Percentiles rank a stretch among this genome's conserved stretches.
Conservation (phyloP, 1,140 invertebrate species). For the Orius insidiosus region DNA sequence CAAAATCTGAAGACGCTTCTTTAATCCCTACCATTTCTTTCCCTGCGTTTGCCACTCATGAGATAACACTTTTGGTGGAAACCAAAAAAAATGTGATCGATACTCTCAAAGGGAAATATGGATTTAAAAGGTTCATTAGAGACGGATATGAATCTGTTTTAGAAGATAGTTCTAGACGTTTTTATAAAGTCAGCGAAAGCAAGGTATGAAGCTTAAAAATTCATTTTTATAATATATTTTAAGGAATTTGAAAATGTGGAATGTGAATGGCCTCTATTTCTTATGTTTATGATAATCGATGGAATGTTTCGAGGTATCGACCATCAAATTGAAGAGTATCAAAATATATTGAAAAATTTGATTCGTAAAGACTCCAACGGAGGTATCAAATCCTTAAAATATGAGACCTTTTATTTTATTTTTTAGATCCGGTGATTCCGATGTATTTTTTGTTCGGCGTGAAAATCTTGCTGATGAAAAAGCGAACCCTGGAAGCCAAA, state of each 20-base stretch:
- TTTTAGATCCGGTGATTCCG: slow-evolving; percentile 58
- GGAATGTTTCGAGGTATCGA: slow-evolving; percentile 75
- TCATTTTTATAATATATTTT: slow-evolving; percentile 9
- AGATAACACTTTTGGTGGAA: slow-evolving; percentile 65
- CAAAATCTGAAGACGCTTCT: slow-evolving; percentile 85
- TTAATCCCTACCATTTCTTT: slow-evolving; percentile 86
- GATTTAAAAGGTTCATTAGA: slow-evolving; percentile 86
- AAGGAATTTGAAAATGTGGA: slow-evolving; percentile 92
- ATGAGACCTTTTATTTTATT: slow-evolving; percentile 4
- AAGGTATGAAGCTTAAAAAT: slow-evolving; percentile 38
- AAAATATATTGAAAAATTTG: slow-evolving; percentile 58
- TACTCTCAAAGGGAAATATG: slow-evolving; percentile 75
- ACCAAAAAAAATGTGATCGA: slow-evolving; percentile 77
- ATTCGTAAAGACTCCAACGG: slow-evolving; percentile 61
- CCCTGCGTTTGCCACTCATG: slow-evolving; percentile 95
- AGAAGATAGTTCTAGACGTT: slow-evolving; percentile 62
- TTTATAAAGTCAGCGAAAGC: slow-evolving; percentile 49
- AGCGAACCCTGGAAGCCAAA: slow-evolving; percentile 47
- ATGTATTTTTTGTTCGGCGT: slow-evolving; percentile 81
- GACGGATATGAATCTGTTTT: slow-evolving; percentile 86
- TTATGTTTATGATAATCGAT: slow-evolving; percentile 89
- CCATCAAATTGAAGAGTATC: slow-evolving; percentile 85
- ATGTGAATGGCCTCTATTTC: slow-evolving; percentile 96
- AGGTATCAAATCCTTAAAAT: slow-evolving; percentile 31
- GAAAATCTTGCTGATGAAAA: slow-evolving; percentile 61